phyloP scores from a whole-genome alignment of 1,140 invertebrate genomes.

The Heliconius eleuchia region DNA sequence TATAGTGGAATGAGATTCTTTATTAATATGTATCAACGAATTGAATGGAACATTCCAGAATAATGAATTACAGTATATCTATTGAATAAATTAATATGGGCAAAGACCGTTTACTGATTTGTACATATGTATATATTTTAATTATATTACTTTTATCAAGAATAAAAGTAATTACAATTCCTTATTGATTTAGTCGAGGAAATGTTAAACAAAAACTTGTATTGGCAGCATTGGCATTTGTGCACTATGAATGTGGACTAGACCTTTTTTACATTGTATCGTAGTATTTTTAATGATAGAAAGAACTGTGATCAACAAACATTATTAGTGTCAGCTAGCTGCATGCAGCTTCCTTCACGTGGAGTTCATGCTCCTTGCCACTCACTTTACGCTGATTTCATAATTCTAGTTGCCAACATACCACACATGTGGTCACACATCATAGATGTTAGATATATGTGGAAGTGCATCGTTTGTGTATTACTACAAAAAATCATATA shows the following conservation, averaged over 20 bases:
- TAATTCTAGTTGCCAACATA: too few relatives aligned
- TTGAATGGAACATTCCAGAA: not conserved
- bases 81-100: not conserved
- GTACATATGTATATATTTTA: not conserved
- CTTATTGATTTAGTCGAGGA: not conserved
- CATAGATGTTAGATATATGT: too few relatives aligned
- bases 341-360: too few relatives aligned
- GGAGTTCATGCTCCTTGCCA: too few relatives aligned
- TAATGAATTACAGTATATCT: not conserved
- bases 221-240: not conserved
- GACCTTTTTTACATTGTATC: not conserved
- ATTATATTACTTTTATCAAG: not conserved
- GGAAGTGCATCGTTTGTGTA: too few relatives aligned
- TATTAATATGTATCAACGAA: slow-evolving; percentile 2
- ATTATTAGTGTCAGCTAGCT: too few relatives aligned
- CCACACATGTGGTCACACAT: too few relatives aligned
- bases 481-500: too few relatives aligned
- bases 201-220: not conserved
- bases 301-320: not conserved
- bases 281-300: not conserved
- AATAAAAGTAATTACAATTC: not conserved
- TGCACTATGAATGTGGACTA: not conserved
- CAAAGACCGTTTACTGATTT: not conserved
- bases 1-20: not conserved
- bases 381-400: too few relatives aligned